Percentiles rank a stretch among this genome's conserved stretches.
phyloP scores from a whole-genome alignment of 1,140 invertebrate species.

The Drosophila simulans region DNA sequence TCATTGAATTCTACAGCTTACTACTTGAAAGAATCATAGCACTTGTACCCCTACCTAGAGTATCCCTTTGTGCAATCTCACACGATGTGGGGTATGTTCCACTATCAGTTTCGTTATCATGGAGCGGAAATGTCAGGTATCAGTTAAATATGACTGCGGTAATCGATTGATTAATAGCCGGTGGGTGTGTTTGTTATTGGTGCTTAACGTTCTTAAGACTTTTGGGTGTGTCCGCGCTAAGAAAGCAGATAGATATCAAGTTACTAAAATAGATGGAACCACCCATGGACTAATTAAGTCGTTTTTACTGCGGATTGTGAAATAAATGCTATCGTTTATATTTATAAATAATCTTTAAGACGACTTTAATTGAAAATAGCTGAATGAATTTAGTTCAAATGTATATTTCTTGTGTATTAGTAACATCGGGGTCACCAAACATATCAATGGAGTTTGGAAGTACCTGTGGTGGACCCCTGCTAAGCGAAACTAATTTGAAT shows the following conservation, averaged over 20 bases:
- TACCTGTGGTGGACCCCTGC: conserved; percentile 6
- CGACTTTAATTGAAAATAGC: not conserved
- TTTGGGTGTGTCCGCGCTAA: conserved; percentile 24
- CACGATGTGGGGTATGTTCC: conserved; percentile 3
- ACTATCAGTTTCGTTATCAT: conserved; percentile 44
- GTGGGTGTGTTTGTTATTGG: conserved; percentile 36
- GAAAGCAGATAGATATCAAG: conserved; percentile 7
- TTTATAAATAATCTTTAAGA: not conserved
- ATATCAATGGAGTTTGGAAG: conserved; percentile 9
- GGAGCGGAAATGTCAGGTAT: conserved; percentile 60
- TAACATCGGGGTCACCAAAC: not conserved
- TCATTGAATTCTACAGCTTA: not conserved
- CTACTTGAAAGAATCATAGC: not conserved
- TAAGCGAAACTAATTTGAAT: conserved; percentile 2
- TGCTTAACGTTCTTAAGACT: conserved; percentile 8
- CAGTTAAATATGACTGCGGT: conserved; percentile 45
- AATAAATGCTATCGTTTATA: not conserved
- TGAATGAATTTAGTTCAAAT: not conserved
- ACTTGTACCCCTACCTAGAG: not conserved
- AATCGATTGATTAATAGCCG: conserved; percentile 56
- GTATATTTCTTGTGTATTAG: too few relatives aligned
- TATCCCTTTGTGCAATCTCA: not conserved
- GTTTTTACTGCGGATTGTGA: not conserved
- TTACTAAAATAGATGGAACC: conserved; percentile 12
- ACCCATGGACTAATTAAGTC: conserved; percentile 14